Percentiles rank a stretch among this genome's conserved stretches.
Conservation (phyloP, 2,113 vertebrate species). For the Neofelis nebulosa region DNA sequence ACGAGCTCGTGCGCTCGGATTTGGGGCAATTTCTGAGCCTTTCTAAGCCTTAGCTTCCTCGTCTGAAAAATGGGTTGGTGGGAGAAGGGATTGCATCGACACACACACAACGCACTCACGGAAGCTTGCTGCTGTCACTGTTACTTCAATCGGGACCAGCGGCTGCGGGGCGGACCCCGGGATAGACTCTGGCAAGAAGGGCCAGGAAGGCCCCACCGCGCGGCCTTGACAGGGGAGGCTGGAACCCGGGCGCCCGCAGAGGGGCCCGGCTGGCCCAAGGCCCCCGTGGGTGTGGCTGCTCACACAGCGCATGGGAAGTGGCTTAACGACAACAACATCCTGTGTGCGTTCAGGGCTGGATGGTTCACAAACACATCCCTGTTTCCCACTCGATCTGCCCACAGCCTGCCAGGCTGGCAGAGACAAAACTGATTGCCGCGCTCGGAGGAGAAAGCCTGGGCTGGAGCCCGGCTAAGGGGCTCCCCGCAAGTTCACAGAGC, state of each 20-base stretch:
- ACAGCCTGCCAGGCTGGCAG: neutral
- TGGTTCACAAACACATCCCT: neutral
- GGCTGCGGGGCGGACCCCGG: neutral
- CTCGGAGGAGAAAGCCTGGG: neutral
- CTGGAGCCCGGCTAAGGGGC: accelerated
- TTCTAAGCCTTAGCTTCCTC: neutral
- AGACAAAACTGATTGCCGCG: accelerated
- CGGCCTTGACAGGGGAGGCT: neutral
- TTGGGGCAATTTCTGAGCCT: neutral
- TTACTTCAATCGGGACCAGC: neutral
- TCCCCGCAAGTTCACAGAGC: accelerated
- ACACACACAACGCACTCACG: accelerated
- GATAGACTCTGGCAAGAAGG: neutral
- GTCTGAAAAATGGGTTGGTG: neutral
- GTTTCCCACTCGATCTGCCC: neutral
- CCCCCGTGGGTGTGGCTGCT: neutral
- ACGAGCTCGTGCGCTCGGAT: accelerated
- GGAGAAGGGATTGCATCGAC: neutral
- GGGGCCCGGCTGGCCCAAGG: accelerated
- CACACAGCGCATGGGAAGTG: accelerated
- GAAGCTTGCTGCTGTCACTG: accelerated
- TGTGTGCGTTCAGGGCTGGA: neutral
- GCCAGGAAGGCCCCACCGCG: neutral
- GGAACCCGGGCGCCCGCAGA: neutral
- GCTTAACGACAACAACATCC: neutral